These are phyloP conservation scores for Cryptosula pallasiana DNA, from an alignment of 2,888 invertebrate species.

Conservation along the genomic window DNA sequence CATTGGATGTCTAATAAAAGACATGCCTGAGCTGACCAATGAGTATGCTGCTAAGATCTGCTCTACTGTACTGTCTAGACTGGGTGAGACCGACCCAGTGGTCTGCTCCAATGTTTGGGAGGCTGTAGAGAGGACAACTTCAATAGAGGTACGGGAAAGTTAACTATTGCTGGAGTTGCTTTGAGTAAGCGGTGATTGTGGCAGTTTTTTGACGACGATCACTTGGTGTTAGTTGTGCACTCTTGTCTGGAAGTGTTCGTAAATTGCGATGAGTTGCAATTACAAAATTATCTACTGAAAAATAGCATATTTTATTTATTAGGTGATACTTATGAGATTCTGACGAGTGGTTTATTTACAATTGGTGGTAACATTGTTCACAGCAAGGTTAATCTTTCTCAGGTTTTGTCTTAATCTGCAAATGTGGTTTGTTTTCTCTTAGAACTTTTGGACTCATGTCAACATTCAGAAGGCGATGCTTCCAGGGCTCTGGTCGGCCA, in stretches of 20 bases:
- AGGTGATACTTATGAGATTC: no score
- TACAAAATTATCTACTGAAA: no score
- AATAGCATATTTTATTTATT: no score
- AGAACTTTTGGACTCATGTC: constrained; percentile 69
- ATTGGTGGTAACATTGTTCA: no score
- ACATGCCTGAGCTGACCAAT: constrained; percentile 58
- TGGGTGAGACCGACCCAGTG: constrained; percentile 67
- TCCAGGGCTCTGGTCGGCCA: constrained; percentile 65
- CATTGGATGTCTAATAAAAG: constrained; percentile 62
- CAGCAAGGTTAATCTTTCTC: not conserved
- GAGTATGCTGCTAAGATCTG: constrained; percentile 60
- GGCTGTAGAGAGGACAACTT: constrained; percentile 53
- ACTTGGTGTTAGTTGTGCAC: no score
- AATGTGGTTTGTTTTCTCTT: constrained; percentile 38
- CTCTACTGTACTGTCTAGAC: constrained; percentile 61
- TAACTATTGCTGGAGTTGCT: no score
- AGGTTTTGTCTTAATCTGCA: not conserved
- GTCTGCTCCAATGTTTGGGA: constrained; percentile 71
- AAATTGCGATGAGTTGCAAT: no score
- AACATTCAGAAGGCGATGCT: constrained; percentile 70
- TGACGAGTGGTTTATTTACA: no score
- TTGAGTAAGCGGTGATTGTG: no score
- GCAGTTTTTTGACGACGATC: no score
- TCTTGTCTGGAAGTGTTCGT: no score
- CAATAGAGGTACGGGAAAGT: constrained; percentile 26